A percentile compares a stretch with the other conserved stretches of the same genome.
Conservation (phyloP, 2,113 vertebrate species). For the Myrmophylax atrothorax region DNA sequence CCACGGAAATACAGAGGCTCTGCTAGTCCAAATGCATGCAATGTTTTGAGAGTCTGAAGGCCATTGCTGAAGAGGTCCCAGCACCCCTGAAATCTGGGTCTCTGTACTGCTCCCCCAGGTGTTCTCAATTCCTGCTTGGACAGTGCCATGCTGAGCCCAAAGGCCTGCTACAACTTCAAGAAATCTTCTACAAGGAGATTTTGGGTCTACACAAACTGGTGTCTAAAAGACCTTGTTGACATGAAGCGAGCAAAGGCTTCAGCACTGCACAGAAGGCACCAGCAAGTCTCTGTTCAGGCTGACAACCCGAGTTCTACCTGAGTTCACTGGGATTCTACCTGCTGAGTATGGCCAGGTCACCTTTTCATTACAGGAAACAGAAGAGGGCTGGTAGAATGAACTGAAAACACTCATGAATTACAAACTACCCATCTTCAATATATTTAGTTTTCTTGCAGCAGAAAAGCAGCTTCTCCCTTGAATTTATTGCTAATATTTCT, state of each 20-base stretch:
- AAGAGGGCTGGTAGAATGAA: background rate
- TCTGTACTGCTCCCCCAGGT: background rate
- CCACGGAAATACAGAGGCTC: background rate
- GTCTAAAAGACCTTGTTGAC: background rate
- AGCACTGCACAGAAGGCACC: background rate
- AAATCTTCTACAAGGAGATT: fast-evolving
- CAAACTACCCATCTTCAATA: background rate
- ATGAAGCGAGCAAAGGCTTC: background rate
- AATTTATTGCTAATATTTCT: background rate
- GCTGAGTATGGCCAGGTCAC: background rate
- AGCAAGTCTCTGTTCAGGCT: background rate
- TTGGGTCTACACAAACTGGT: background rate
- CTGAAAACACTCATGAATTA: background rate
- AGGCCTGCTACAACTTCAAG: background rate
- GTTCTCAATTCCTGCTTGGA: background rate
- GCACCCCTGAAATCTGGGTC: fast-evolving
- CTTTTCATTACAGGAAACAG: background rate
- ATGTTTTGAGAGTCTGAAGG: background rate
- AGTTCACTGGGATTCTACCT: background rate
- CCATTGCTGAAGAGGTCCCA: too few species aligned
- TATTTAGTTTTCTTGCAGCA: background rate
- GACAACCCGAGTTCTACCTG: background rate
- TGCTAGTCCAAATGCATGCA: background rate
- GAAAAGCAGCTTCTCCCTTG: background rate
- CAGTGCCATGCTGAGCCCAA: background rate